These are phyloP conservation scores for Formica exsecta DNA, from an alignment of 1,140 invertebrate genomes.

Conservation along the genomic window DNA sequence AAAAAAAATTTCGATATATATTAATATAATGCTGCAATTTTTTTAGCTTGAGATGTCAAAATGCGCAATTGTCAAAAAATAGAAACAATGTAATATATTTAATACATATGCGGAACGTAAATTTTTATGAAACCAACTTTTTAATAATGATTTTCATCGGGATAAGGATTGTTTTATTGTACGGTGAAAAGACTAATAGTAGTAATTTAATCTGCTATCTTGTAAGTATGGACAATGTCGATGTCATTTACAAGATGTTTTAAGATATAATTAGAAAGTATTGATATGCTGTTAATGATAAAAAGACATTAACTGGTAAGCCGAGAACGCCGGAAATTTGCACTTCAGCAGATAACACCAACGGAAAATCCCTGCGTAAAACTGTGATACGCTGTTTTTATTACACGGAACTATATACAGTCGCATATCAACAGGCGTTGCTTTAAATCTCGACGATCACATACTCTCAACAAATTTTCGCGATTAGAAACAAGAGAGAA, in stretches of 20 bases:
- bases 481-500: neutral
- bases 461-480: neutral
- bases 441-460: neutral
- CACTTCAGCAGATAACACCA: neutral
- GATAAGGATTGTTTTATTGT: neutral
- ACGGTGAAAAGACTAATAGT: neutral
- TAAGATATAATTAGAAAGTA: constrained; percentile 7
- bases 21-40: neutral
- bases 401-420: neutral
- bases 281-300: neutral
- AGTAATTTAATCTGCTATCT: neutral
- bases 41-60: constrained; percentile 19
- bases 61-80: neutral
- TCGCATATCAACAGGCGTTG: constrained; percentile 44
- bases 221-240: neutral
- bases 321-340: neutral
- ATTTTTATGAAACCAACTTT: neutral
- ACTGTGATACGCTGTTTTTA: too few species aligned
- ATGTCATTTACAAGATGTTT: neutral
- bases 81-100: neutral
- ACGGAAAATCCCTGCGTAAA: neutral
- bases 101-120: neutral
- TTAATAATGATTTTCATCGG: constrained; percentile 5
- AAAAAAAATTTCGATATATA: neutral
- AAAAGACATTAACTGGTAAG: neutral